Evolutionary conservation across 2,888 invertebrate species (phyloP).

Genomic region (Eupithecia subumbrata): DNA sequence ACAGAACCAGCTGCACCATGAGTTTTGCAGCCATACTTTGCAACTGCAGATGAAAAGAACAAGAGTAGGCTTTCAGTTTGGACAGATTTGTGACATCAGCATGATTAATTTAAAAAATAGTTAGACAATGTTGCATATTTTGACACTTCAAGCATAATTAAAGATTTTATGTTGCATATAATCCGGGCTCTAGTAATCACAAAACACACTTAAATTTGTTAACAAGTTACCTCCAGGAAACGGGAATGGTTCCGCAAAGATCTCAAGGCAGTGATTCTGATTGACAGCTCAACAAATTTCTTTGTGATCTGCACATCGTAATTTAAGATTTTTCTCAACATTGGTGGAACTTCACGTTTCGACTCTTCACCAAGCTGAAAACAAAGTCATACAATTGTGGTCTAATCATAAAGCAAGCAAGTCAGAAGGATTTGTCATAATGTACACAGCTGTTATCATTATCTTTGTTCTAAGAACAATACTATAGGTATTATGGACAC

Average conservation of each 20-base stretch:
- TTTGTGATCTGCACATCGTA: conserved; percentile 82
- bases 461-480: background rate
- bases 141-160: too few species aligned
- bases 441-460: conserved; percentile 17
- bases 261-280: conserved; percentile 76
- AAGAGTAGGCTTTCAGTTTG: too few species aligned
- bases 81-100: too few species aligned
- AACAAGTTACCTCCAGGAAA: conserved; percentile 77
- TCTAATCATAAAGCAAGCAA: background rate
- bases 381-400: conserved; percentile 9
- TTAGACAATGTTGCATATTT: too few species aligned
- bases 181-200: too few species aligned
- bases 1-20: too few species aligned
- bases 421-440: background rate
- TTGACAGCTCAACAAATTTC: conserved; percentile 76
- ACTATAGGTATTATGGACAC: conserved; percentile 3
- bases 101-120: too few species aligned
- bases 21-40: too few species aligned
- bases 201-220: conserved; percentile 27
- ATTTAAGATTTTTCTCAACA: conserved; percentile 76
- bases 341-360: conserved; percentile 75
- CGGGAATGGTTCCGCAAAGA: conserved; percentile 82
- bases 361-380: conserved; percentile 64
- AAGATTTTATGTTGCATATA: too few species aligned
- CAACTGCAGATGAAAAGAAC: too few species aligned